Evolutionary conservation across 2,113 vertebrate species (phyloP).

Genomic region (Eubucco bourcierii): DNA sequence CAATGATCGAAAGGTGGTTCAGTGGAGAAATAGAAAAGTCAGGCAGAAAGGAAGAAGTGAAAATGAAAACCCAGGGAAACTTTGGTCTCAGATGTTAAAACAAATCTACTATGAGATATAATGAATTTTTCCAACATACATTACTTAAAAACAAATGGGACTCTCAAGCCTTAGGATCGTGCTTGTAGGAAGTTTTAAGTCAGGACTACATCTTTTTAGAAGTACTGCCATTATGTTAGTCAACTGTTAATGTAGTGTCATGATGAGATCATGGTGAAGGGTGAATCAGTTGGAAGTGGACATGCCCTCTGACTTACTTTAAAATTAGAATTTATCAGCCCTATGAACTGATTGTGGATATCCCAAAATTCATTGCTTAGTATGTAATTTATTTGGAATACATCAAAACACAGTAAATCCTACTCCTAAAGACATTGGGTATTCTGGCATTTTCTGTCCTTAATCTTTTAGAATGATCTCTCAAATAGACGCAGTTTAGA

Average conservation of each 20-base stretch:
- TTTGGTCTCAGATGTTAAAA: conserved; percentile 26
- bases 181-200: not conserved
- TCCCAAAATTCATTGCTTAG: not conserved
- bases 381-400: not conserved
- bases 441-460: not conserved
- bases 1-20: not conserved
- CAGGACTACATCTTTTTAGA: not conserved
- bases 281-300: not conserved
- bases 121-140: conserved; percentile 10
- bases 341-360: not conserved
- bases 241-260: not conserved
- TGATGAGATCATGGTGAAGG: not conserved
- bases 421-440: not conserved
- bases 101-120: not conserved
- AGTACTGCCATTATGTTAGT: not conserved
- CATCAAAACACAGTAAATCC: not conserved
- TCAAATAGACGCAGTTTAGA: not conserved
- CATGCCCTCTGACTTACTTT: not conserved
- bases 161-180: not conserved
- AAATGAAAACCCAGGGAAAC: not conserved
- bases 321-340: not conserved
- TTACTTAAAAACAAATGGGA: not conserved
- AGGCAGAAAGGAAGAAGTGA: conserved; percentile 1
- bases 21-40: not conserved
- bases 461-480: not conserved